Percentiles rank a stretch among this genome's conserved stretches.
These are phyloP conservation scores for Pristionchus maxplancki DNA, from an alignment of 2,888 invertebrate genomes.

Conservation along the genomic window DNA sequence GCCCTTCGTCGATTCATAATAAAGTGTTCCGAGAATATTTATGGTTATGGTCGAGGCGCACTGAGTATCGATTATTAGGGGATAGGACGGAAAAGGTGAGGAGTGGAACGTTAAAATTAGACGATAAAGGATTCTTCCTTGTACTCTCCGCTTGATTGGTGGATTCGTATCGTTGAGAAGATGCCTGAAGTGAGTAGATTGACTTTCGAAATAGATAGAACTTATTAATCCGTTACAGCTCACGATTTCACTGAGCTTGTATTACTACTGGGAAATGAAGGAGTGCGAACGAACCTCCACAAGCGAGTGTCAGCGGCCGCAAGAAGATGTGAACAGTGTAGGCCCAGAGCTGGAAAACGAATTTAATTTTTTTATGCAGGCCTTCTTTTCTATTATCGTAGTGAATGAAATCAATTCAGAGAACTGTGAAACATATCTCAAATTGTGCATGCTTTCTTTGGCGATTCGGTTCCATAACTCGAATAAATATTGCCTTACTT, in stretches of 20 bases:
- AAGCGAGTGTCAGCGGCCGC: slow-evolving; percentile 10
- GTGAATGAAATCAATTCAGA: too few species aligned
- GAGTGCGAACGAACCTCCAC: neutral
- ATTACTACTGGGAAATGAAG: too few species aligned
- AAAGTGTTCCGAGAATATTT: neutral
- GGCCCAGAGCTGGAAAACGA: slow-evolving; percentile 44
- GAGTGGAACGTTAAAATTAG: neutral
- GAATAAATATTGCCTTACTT: neutral
- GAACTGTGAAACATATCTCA: too few species aligned
- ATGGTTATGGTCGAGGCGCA: neutral
- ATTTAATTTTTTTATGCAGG: too few species aligned
- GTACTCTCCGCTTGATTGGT: slow-evolving; percentile 4
- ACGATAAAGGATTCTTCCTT: slow-evolving; percentile 42
- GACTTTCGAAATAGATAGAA: neutral
- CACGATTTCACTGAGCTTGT: too few species aligned
- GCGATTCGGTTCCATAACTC: too few species aligned
- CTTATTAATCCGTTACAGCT: too few species aligned
- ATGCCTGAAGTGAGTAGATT: neutral
- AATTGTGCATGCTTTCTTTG: too few species aligned
- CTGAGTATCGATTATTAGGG: slow-evolving; percentile 44
- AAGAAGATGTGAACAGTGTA: slow-evolving; percentile 25
- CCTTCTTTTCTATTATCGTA: too few species aligned
- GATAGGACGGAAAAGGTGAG: neutral
- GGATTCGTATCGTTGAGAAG: slow-evolving; percentile 50
- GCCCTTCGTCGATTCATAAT: neutral